Evolutionary conservation across 2,797 vertebrate species (phyloP).

Genomic region (Tapera naevia): DNA sequence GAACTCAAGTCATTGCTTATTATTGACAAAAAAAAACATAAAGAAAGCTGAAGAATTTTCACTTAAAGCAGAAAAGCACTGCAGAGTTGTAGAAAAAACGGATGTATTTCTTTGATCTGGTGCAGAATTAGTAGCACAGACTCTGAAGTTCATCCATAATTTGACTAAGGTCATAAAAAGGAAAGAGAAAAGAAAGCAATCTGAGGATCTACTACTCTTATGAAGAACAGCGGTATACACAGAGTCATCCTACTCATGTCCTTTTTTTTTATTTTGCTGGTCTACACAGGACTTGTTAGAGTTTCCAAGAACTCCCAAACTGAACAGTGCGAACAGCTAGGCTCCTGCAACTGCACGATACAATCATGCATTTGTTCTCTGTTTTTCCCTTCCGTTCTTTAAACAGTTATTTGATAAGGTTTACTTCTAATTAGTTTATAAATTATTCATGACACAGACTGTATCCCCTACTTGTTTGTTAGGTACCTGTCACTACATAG

Average conservation of each 20-base stretch:
- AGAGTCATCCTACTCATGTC: not conserved
- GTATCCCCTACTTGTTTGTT: not conserved
- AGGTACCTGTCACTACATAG: not conserved
- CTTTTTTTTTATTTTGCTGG: not conserved
- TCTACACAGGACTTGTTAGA: not conserved
- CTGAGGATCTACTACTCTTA: not conserved
- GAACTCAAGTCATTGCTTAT: not conserved
- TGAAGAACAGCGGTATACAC: not conserved
- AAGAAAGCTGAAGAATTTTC: not conserved
- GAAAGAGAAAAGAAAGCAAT: conserved; percentile 15
- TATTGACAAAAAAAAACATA: not conserved
- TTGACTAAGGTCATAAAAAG: not conserved
- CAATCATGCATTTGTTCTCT: not conserved
- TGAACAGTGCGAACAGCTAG: not conserved
- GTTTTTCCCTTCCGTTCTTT: not conserved
- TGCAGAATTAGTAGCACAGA: not conserved
- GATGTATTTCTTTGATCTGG: not conserved
- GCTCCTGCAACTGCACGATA: not conserved
- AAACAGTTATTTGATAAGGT: not conserved
- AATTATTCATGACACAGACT: not conserved
- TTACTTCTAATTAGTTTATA: conserved; percentile 12
- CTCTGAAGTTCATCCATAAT: conserved; percentile 4
- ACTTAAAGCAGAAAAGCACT: not conserved
- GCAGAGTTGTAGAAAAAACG: not conserved
- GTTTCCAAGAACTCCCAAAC: conserved; percentile 5